These are phyloP conservation scores for Euplexia lucipara DNA, from an alignment of 2,888 invertebrate species.

Conservation along the genomic window DNA sequence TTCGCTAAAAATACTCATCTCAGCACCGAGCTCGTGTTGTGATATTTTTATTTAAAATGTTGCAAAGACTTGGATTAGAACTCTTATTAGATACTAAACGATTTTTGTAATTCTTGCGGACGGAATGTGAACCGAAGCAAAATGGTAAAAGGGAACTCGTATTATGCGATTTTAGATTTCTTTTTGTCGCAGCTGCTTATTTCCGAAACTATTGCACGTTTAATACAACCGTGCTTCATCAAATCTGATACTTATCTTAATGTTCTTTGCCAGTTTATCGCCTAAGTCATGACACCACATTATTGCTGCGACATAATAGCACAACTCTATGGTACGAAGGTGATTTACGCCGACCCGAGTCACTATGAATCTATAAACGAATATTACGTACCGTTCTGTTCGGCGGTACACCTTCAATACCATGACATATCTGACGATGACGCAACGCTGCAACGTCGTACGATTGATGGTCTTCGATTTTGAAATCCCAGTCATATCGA, in stretches of 20 bases:
- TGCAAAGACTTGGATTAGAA: constrained; percentile 11
- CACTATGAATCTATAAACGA: constrained; percentile 51
- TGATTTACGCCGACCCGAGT: constrained; percentile 41
- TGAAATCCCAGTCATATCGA: constrained; percentile 55
- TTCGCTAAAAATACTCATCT: constrained; percentile 46
- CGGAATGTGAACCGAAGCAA: not conserved
- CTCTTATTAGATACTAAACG: constrained; percentile 26
- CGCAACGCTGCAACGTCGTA: constrained; percentile 50
- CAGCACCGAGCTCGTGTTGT: constrained; percentile 20
- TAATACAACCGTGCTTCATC: no score
- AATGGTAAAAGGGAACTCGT: no score
- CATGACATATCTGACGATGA: constrained; percentile 62
- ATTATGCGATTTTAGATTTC: no score
- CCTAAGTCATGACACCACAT: constrained; percentile 6
- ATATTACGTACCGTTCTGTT: constrained; percentile 40
- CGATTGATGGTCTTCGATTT: constrained; percentile 58
- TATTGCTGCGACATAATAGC: constrained; percentile 14
- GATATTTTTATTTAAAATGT: constrained; percentile 42
- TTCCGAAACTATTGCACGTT: no score
- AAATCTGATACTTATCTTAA: no score
- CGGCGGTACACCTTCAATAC: constrained; percentile 46
- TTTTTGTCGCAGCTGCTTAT: no score
- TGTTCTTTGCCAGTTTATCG: constrained; percentile 3
- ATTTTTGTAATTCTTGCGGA: not conserved
- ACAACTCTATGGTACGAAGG: constrained; percentile 18